A percentile compares a stretch with the other conserved stretches of the same genome.
These are phyloP conservation scores for Morpho achilles DNA, from an alignment of 2,888 invertebrate species.

Conservation along the genomic window DNA sequence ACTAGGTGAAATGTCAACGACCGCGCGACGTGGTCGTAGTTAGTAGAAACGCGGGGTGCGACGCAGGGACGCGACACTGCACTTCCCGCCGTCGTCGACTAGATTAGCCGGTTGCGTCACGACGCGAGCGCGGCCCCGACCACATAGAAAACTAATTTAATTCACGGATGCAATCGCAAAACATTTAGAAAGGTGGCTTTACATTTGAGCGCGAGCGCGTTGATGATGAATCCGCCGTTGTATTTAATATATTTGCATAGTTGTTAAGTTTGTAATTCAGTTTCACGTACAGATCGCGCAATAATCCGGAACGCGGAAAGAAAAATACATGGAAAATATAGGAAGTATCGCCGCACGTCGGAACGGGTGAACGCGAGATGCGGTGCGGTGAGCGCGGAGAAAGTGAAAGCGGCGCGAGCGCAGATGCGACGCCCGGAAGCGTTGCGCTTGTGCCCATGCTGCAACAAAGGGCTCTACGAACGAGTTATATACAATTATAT, in stretches of 20 bases:
- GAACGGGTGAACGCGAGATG: conserved; percentile 55
- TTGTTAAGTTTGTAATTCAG: conserved; percentile 10
- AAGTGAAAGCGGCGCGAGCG: conserved; percentile 73
- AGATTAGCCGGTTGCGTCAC: conserved; percentile 79
- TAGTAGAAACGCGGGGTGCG: conserved; percentile 66
- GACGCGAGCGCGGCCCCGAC: conserved; percentile 53
- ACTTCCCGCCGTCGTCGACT: conserved; percentile 78
- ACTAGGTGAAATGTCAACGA: conserved; percentile 78
- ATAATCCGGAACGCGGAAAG: conserved; percentile 48
- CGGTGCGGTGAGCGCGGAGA: conserved; percentile 58
- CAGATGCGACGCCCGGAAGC: conserved; percentile 74
- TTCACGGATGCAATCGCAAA: conserved; percentile 31
- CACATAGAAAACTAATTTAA: conserved; percentile 51
- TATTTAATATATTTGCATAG: conserved; percentile 9
- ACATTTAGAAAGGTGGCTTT: conserved; percentile 21
- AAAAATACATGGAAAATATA: conserved; percentile 49
- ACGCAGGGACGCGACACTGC: conserved; percentile 77
- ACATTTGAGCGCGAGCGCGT: conserved; percentile 3
- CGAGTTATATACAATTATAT: conserved; percentile 21
- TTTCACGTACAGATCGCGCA: conserved; percentile 36
- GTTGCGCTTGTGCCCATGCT: conserved; percentile 43
- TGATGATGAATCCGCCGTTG: conserved; percentile 1
- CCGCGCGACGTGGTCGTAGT: conserved; percentile 68
- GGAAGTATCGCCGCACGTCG: conserved; percentile 52
- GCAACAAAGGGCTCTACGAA: conserved; percentile 46